Base-by-base conservation (phyloP, 2,113 vertebrate genomes). In the Neotoma lepida region DNA sequence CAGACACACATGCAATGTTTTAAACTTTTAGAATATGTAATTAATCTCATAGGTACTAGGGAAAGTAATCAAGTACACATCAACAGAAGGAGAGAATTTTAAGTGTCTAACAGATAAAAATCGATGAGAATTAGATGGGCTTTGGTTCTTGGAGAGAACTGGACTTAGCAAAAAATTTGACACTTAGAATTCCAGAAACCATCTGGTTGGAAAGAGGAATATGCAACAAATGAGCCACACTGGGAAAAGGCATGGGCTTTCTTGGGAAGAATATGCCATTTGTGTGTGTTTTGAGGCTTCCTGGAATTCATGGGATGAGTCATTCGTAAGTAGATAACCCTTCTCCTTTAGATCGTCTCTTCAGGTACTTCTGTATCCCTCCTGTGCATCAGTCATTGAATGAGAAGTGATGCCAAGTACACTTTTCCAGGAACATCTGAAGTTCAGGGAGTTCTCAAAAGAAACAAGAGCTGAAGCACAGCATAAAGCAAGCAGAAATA, bases 1-100 rank as follows among this genome's bases (percentile, higher is more conserved):
- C 56, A 12, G 1, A 28, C 12, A 66, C 30, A 14, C 33, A 35
- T 35, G 22, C 41, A 41, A 30, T 33, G 41, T 35, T 93, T 92
- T 41, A 81, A 89, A 91, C 14, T 78, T 94, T 51, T 54, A 90
- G 94, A 74, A 41, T 35, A 84, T 54, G 24, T 41, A 28, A 51
- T 64, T 78, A 33, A 28, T 68, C 9, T 91, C 70, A 66, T 17
- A 81, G 35, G 35, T 12, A 78, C 39, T 85, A 63, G 63, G 49
- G 73, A 87, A 87, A 56, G 46, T 41, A 18, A 14, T 90, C 44
- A 80, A 49, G 39, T 33, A 33, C 12, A 22, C 1, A 54, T 77
- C 8, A n/a, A 51, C 17, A 82, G 20, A 88, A 61, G 9, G 14
- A 3, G 20, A 18, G 22, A 5, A 8, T 20, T 84, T 85, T 85